A percentile compares a stretch with the other conserved stretches of the same genome.
Evolutionary conservation across 2,888 invertebrate species (phyloP).

Genomic region (Disparrhopalites patrizii): DNA sequence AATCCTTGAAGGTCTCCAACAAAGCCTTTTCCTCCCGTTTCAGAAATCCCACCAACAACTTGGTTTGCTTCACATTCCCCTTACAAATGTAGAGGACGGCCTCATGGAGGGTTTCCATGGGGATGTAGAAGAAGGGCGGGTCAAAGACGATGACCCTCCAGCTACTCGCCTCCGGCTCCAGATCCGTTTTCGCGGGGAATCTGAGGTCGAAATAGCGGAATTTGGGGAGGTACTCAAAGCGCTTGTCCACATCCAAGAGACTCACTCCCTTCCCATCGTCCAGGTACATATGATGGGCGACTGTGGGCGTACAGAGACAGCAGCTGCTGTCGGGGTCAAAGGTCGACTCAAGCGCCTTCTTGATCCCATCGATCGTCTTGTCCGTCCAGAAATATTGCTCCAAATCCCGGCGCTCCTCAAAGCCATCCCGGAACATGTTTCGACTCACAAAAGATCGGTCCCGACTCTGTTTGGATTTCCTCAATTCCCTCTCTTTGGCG

Average conservation of each 20-base stretch:
- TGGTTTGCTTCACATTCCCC: conserved; percentile 32
- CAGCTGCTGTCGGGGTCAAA: conserved; percentile 41
- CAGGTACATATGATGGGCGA: conserved; percentile 40
- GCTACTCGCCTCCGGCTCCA: conserved; percentile 30
- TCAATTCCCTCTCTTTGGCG: background rate
- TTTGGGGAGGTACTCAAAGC: conserved; percentile 43
- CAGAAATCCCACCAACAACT: conserved; percentile 42
- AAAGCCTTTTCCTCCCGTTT: conserved; percentile 40
- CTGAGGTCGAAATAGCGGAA: conserved; percentile 43
- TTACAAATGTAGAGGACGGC: conserved; percentile 41
- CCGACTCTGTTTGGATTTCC: background rate
- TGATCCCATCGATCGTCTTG: conserved; percentile 36
- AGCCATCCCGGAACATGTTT: conserved; percentile 29
- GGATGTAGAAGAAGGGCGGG: conserved; percentile 46
- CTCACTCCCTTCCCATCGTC: conserved; percentile 36
- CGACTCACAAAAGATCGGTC: conserved; percentile 23
- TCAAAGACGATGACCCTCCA: conserved; percentile 45
- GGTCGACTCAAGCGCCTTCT: conserved; percentile 36
- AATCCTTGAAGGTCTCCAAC: conserved; percentile 34
- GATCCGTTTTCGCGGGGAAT: conserved; percentile 26
- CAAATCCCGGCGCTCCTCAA: conserved; percentile 39
- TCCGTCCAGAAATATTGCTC: conserved; percentile 47
- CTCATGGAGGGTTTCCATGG: conserved; percentile 36
- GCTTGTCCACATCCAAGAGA: conserved; percentile 43
- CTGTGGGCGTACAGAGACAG: conserved; percentile 42